Base-by-base conservation (phyloP, 2,888 invertebrate genomes). In the Acanthosoma haemorrhoidale region DNA sequence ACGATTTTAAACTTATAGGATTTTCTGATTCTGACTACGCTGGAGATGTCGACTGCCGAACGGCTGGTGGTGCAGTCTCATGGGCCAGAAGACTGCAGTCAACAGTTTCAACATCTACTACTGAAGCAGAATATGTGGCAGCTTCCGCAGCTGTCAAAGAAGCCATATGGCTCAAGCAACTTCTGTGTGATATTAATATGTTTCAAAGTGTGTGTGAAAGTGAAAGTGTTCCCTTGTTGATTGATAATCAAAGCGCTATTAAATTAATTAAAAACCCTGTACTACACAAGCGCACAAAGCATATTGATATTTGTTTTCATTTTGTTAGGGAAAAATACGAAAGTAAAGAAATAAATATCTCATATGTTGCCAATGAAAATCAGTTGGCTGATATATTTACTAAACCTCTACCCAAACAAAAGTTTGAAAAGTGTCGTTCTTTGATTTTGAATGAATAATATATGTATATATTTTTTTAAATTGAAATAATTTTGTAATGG, bases 361-460 rank as follows among this genome's bases (percentile, higher is more conserved):
- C 58, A 34, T 74, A 73, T 64, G 71, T 69, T 68, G 64, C 70
- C 3, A 71, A 72, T 51, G 61, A 74, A 18, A 59, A 70, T 18
- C 74, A 75, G 68, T 21, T 71, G 39, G 75, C 74, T n/a, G 75
- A 75, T 63, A 57, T 73, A 9, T 68, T 75, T 15, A 75, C 75
- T 3, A 75, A 75, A 67, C 70, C 74, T 25, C 68, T 74, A 15
- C 25, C 51, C 51, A 21, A 51, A 51, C 51, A 51, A 51, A 51
- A 51, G 51, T 25, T 51, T 51, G 32, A 21, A 8, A 36, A 25
- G 15, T 39, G n/a, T 39, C 39, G 39, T 39, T 39, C 39, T 39
- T 39, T 9, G 15, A 39, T 39, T 39, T 39, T 39, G 39, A 39
- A 39, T 39, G 39, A 39, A 39, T 39, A 39, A n/a, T 39, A 39